phyloP scores from a whole-genome alignment of 1,140 invertebrate genomes.

The Drosophila equinoxialis region DNA sequence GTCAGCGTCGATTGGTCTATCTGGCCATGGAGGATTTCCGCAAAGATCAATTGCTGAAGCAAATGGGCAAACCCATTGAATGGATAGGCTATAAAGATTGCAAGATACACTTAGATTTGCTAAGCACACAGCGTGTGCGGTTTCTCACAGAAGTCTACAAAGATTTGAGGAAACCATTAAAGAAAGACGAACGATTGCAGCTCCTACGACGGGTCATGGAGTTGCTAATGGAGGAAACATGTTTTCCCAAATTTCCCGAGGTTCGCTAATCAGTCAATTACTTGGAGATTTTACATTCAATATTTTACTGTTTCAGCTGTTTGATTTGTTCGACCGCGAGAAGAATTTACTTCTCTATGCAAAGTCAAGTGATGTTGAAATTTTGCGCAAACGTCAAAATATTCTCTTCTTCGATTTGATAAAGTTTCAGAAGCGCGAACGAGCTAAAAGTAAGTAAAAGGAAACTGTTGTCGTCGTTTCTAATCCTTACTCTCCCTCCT shows the following conservation, averaged over 20 bases:
- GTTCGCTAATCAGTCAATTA: constrained; percentile 19
- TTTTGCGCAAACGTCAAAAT: constrained; percentile 72
- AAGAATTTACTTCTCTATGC: constrained; percentile 71
- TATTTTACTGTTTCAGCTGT: constrained; percentile 42
- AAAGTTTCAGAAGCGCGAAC: constrained; percentile 56
- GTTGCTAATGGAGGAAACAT: constrained; percentile 61
- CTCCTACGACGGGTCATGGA: constrained; percentile 59
- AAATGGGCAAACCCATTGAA: constrained; percentile 84
- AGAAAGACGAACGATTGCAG: constrained; percentile 57
- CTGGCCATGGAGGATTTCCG: constrained; percentile 83
- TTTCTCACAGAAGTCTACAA: constrained; percentile 85
- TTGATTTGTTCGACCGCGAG: constrained; percentile 78
- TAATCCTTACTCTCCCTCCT: background rate
- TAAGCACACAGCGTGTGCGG: constrained; percentile 85
- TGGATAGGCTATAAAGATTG: constrained; percentile 85
- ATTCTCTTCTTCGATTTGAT: constrained; percentile 76
- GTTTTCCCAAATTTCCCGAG: constrained; percentile 71
- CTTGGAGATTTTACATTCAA: background rate
- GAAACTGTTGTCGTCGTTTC: background rate
- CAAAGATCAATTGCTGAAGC: constrained; percentile 83
- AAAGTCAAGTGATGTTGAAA: constrained; percentile 68
- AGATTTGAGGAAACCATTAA: constrained; percentile 61
- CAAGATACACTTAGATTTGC: constrained; percentile 85
- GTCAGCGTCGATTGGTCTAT: constrained; percentile 72
- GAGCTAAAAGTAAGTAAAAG: constrained; percentile 42